Evolutionary conservation across 2,888 invertebrate genomes (phyloP), one percentile per base, ranked within the genome.

Genomic region (Tanytarsus gracilentus): DNA sequence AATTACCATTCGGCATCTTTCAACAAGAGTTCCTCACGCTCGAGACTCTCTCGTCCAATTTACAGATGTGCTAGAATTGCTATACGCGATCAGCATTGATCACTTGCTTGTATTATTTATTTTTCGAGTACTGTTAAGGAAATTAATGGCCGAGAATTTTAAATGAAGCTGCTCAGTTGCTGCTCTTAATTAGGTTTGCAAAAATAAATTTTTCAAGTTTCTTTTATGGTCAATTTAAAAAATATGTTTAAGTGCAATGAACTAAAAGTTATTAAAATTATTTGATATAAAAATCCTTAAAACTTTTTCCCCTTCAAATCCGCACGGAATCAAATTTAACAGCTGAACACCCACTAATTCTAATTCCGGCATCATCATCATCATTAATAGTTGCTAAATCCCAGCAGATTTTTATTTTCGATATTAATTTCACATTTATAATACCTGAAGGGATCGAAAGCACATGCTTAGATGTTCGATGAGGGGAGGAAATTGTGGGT

Each of bases 1-100:
- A 49, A 59, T 59, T 59, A 59, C 48, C 29, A 33, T 49, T 59
- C 59, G 59, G 59, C 59, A 59, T 59, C 59, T 59, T 59, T 59
- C 59, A 59, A 59, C 59, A 49, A 21, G 18, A 25, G 21, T 14
- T 18, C 11, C 21, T 23, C 9, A 21, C 48, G 39, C 39, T 14
- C 51, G 30, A 29, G 51, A 29, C 30, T 30, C 18, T 18, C 51
- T 23, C 18, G 36, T 53, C 36, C 33, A 33, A 53, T 53, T 53
- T 53, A 33, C 53, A 51, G 51, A 30, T 44, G 44, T 44, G n/a
- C 44, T 44, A 44, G 44, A 44, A 44, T 51, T 51, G 36, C 16
- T 36, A 26, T 26, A 36, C 36, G 36, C 36, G 36, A 36, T 36
- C 36, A 36, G 36, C 36, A 36, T 36, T 36, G 14, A 14, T 36